Conservation (phyloP, 2,888 invertebrate genomes). For the Amphiduros pacificus region DNA sequence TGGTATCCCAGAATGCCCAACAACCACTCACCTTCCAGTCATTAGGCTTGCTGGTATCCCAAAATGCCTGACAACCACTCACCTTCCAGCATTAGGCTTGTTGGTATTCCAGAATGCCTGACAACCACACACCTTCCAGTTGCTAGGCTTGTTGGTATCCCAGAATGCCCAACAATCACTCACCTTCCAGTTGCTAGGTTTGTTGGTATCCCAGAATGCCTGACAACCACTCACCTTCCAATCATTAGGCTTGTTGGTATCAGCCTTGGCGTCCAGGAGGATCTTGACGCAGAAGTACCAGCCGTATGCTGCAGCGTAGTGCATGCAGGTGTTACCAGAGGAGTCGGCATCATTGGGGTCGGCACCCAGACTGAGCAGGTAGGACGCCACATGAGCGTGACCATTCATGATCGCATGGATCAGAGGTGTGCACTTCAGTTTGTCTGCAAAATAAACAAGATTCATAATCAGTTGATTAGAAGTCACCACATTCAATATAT, state of each 20-base stretch:
- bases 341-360: slow-evolving; percentile 61
- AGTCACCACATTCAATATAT: neutral
- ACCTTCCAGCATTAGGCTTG: no score
- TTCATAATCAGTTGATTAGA: neutral
- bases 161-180: no score
- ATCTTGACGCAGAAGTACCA: slow-evolving; percentile 63
- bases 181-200: no score
- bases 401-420: slow-evolving; percentile 64
- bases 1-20: no score
- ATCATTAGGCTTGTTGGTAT: slow-evolving; percentile 56
- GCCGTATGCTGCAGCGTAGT: slow-evolving; percentile 65
- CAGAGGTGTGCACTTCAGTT: slow-evolving; percentile 62
- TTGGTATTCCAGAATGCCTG: no score
- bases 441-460: slow-evolving; percentile 51
- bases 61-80: no score
- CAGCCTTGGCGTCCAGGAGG: slow-evolving; percentile 59
- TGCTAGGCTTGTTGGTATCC: no score
- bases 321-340: slow-evolving; percentile 63
- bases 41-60: no score
- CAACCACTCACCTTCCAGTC: no score
- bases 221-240: slow-evolving; percentile 62
- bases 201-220: no score
- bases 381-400: slow-evolving; percentile 61
- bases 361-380: slow-evolving; percentile 60
- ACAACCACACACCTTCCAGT: no score